Base-by-base conservation (phyloP, 1,140 invertebrate species). In the Drosophila nasuta region DNA sequence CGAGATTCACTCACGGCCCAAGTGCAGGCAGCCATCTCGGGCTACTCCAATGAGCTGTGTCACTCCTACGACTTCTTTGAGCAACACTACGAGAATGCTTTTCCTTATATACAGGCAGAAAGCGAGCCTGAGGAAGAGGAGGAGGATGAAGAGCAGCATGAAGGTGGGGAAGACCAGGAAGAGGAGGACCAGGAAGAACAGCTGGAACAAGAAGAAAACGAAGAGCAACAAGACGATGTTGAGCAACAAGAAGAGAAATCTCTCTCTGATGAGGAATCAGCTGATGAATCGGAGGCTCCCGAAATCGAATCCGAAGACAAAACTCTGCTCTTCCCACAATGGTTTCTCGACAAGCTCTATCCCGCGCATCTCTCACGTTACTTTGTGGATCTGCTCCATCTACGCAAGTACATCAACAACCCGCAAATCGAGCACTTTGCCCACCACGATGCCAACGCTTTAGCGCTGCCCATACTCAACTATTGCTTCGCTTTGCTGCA, bases 401-500 rank as follows among this genome's bases (percentile, higher is more conserved):
- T 95, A 45, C 94, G 95, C 68, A 93, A 95, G 46, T 95, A 96
- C 79, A 94, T 97, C 72, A 95, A 95, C 70, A 93, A 93, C 20
- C 94, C 95, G 11, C 96, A 97, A 93, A 94, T 97, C 7, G 97
- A 98, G 92, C 94, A 96, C 80, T 94, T 94, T 77, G 85, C 86
- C 3, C 91, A 93, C 25, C 89, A 93, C 5, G 94, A 96, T 67
- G 93, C 95, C n/a, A 95, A 95, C 75, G 70, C 93, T 15, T 94
- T 95, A 71, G 93, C 94, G 35, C 85, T 95, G 52, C 93, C 95
- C 8, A 95, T 98, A 48, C 80, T 97, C 38, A 92, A 93, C 79
- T 94, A 95, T 67, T 94, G 95, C 45, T 97, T 95, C 93, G 95
- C 95, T 66, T 93, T 97, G 60, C 82, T 97, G 1, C 92, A 94